These are phyloP conservation scores for Platygyra sinensis DNA, from an alignment of 64 coral and sea anemone genomes.

Conservation along the genomic window DNA sequence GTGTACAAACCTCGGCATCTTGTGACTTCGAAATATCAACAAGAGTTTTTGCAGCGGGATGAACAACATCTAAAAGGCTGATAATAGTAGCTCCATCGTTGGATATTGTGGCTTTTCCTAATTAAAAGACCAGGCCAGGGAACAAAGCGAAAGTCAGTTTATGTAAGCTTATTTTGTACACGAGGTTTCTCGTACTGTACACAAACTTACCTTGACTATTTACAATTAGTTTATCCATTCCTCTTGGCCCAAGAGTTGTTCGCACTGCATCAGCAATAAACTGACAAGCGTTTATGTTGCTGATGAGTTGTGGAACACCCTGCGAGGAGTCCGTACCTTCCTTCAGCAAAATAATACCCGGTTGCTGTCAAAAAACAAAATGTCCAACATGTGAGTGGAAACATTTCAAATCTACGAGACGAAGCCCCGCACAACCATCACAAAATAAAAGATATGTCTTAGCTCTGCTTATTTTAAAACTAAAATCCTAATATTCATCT, in stretches of 20 bases:
- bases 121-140: not conserved
- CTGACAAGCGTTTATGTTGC: slow-evolving; percentile 98
- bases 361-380: slow-evolving; percentile 88
- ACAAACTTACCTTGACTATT: slow-evolving; percentile 85
- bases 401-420: not conserved
- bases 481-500: not conserved
- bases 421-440: not conserved
- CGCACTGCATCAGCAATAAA: slow-evolving; percentile 99
- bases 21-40: slow-evolving; percentile 99
- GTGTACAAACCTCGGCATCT: slow-evolving; percentile 85
- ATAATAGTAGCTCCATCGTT: slow-evolving; percentile 99
- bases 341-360: slow-evolving; percentile 99
- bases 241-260: slow-evolving; percentile 93
- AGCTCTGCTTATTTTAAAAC: not conserved
- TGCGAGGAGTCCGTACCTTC: slow-evolving; percentile 98
- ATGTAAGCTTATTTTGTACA: not conserved
- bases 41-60: slow-evolving; percentile 92
- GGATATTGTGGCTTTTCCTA: slow-evolving; percentile 97
- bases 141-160: not conserved
- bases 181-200: slow-evolving; percentile 30
- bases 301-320: slow-evolving; percentile 96
- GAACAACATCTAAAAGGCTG: slow-evolving; percentile 90
- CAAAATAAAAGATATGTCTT: not conserved
- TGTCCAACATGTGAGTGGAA: slow-evolving; percentile 19
- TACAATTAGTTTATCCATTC: slow-evolving; percentile 99